Base-by-base conservation (phyloP, 2,113 vertebrate species). In the Channa argus region DNA sequence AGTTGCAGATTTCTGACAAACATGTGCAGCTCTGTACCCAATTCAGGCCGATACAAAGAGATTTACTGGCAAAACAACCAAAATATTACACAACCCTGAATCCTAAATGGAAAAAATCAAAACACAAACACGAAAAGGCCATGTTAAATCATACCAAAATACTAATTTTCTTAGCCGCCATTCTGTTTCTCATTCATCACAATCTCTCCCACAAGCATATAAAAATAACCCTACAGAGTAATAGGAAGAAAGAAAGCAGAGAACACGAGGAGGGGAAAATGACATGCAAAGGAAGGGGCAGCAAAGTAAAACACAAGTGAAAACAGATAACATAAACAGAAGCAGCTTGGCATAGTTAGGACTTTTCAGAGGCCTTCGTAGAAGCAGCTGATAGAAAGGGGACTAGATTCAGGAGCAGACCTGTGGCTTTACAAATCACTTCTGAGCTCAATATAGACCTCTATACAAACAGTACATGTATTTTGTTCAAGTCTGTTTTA, bases 231-330 rank as follows among this genome's bases (percentile, higher is more conserved):
- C 51, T 33, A 53, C 6, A 4, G n/a, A 58, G 44, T 56, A 69
- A 53, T 78, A 61, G 55, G 12, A 11, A 67, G 63, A 63, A 46
- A 55, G 53, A 69, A 39, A 62, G 53, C 38, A 46, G 60, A 50
- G 65, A 56, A 53, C 68, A 39, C n/a, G 44, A 71, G 33, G 73
- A 56, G 46, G 62, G 72, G 49, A 63, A 43, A 51, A 52, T 64
- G 68, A 54, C 58, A 10, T n/a, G 75, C 54, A 65, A 55, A 65
- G 56, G 3, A 50, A 58, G 24, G 14, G 41, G 45, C 12, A 49
- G 68, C 63, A 24, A 59, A 64, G 67, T 69, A 83, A 84, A 85
- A 80, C 82, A 90, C 59, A 78, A 86, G 61, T 63, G 59, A 43
- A 83, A 79, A 68, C 64, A 78, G 77, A 80, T 49, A 8, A 83